Percentiles rank a stretch among this genome's conserved stretches.
phyloP scores from a whole-genome alignment of 1,140 invertebrate genomes.

The Drosophila lacertosa region DNA sequence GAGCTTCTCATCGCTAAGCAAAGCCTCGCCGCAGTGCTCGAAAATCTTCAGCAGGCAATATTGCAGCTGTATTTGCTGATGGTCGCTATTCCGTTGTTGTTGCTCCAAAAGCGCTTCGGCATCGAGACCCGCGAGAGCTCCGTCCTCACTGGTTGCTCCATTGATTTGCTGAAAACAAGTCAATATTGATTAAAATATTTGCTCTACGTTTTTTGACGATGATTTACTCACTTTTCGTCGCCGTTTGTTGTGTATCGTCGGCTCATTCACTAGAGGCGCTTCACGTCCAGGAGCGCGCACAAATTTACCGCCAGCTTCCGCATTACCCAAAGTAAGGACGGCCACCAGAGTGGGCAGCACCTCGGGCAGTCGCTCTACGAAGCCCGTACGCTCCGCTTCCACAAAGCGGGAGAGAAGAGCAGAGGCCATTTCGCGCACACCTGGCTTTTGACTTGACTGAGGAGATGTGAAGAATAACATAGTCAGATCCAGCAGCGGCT shows the following conservation, averaged over 20 bases:
- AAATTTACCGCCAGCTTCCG: conserved; percentile 65
- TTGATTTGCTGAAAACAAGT: conserved; percentile 6
- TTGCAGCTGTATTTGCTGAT: conserved; percentile 86
- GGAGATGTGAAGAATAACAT: conserved; percentile 86
- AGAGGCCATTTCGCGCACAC: conserved; percentile 86
- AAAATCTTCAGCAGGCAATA: conserved; percentile 85
- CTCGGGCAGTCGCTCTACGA: conserved; percentile 86
- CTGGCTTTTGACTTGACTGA: conserved; percentile 87
- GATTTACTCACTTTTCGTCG: conserved; percentile 34
- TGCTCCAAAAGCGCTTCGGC: conserved; percentile 74
- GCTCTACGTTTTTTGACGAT: not conserved
- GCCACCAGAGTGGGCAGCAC: conserved; percentile 86
- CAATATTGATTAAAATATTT: conserved; percentile 1
- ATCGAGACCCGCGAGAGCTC: conserved; percentile 28
- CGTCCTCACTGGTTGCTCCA: conserved; percentile 19
- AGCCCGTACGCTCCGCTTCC: conserved; percentile 88
- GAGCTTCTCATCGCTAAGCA: conserved; percentile 84
- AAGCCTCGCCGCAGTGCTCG: conserved; percentile 83
- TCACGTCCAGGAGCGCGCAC: conserved; percentile 59
- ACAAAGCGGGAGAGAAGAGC: conserved; percentile 89
- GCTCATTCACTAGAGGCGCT: conserved; percentile 18
- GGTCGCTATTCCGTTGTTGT: conserved; percentile 85
- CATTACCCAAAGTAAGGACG: conserved; percentile 71
- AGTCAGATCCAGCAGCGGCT: conserved; percentile 88
- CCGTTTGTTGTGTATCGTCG: conserved; percentile 36